Evolutionary conservation across 2,888 invertebrate genomes (phyloP).

Genomic region (Labia minor): DNA sequence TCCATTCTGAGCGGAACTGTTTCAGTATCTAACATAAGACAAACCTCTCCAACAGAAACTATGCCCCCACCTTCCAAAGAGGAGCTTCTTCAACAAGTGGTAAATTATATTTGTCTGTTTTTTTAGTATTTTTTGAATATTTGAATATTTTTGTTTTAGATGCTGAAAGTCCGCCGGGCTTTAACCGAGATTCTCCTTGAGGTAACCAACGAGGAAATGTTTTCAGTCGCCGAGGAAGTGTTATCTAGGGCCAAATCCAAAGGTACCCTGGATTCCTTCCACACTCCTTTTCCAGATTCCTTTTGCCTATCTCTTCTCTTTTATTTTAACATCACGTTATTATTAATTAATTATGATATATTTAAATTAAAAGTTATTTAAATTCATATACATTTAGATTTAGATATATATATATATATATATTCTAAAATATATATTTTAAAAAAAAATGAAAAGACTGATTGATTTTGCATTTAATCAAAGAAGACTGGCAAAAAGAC

Average conservation of each 20-base stretch:
- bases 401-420: too few species aligned
- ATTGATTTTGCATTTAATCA: too few species aligned
- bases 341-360: neutral
- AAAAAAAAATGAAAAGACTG: too few species aligned
- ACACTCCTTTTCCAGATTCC: slow-evolving; percentile 21
- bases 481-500: too few species aligned
- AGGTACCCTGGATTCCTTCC: slow-evolving; percentile 52
- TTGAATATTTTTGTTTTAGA: slow-evolving; percentile 48
- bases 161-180: slow-evolving; percentile 75
- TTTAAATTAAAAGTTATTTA: neutral
- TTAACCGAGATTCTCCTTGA: slow-evolving; percentile 89
- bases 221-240: slow-evolving; percentile 73
- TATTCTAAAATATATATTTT: too few species aligned
- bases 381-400: neutral
- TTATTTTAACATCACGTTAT: neutral
- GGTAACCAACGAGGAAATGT: slow-evolving; percentile 85
- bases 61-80: slow-evolving; percentile 42
- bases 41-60: slow-evolving; percentile 30
- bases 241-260: slow-evolving; percentile 64
- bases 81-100: slow-evolving; percentile 58
- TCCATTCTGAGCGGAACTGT: slow-evolving; percentile 25
- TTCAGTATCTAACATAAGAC: slow-evolving; percentile 34
- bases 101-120: slow-evolving; percentile 34
- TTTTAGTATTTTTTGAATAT: slow-evolving; percentile 23
- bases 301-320: slow-evolving; percentile 25